These are phyloP conservation scores for Pantherophis vulpinus DNA, from an alignment of 2,797 vertebrate genomes.

Conservation along the genomic window DNA sequence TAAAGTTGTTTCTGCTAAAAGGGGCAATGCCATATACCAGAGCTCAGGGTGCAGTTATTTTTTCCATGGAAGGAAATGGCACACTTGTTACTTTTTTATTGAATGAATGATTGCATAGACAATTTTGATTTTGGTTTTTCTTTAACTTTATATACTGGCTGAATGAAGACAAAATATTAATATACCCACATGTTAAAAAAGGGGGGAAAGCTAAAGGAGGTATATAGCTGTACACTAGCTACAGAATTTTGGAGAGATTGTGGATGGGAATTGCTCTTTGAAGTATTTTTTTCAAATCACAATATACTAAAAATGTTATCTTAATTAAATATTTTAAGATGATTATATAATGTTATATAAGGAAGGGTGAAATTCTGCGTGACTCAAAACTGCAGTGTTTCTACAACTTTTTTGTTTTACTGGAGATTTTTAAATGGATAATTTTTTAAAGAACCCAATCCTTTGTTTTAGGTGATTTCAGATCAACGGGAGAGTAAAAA, in stretches of 20 bases:
- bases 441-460: background rate
- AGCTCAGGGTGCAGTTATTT: background rate
- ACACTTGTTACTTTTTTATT: background rate
- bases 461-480: conserved; percentile 37
- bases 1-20: too few species aligned
- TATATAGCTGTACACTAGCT: background rate
- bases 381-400: background rate
- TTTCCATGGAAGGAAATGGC: background rate
- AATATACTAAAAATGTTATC: background rate
- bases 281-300: background rate
- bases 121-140: background rate
- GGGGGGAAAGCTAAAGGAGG: background rate
- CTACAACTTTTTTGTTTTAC: background rate
- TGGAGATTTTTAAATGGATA: background rate
- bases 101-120: background rate
- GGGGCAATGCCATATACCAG: too few species aligned
- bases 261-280: conserved; percentile 13
- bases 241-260: conserved; percentile 34
- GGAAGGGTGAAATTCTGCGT: background rate
- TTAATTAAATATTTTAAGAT: background rate
- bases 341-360: background rate
- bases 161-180: background rate
- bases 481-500: conserved; percentile 41
- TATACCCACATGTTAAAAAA: background rate
- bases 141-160: background rate